Evolutionary conservation across 2,797 vertebrate species (phyloP).

Genomic region (Alauda arvensis): DNA sequence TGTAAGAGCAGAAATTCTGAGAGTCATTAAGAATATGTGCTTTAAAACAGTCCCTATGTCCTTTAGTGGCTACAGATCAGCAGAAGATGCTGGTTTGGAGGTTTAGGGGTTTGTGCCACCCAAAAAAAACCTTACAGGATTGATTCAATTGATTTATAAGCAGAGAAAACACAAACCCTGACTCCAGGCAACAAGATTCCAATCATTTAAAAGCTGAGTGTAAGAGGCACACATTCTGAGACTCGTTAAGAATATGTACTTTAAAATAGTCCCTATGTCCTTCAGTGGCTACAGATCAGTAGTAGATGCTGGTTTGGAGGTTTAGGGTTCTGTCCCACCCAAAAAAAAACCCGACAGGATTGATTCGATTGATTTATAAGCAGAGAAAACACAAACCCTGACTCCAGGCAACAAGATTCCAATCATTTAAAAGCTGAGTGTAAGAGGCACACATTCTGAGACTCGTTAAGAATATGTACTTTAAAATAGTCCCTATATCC

Average conservation of each 20-base stretch:
- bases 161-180: background rate
- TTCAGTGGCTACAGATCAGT: background rate
- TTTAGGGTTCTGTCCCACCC: background rate
- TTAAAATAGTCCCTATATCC: background rate
- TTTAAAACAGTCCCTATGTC: background rate
- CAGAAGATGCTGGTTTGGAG: background rate
- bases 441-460: background rate
- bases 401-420: background rate
- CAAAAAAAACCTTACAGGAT: background rate
- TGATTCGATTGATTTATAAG: background rate
- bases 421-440: background rate
- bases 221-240: background rate
- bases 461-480: rapidly evolving
- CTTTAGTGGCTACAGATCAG: background rate
- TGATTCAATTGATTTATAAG: background rate
- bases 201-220: background rate
- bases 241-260: rapidly evolving
- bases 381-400: background rate
- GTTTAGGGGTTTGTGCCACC: background rate
- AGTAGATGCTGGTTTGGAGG: background rate
- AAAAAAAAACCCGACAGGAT: background rate
- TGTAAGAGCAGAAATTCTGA: background rate
- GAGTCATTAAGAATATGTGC: rapidly evolving
- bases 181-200: background rate
- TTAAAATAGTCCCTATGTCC: background rate